Base-by-base conservation (phyloP, 2,888 invertebrate species). In the Lepidocyrtinus sp. region DNA sequence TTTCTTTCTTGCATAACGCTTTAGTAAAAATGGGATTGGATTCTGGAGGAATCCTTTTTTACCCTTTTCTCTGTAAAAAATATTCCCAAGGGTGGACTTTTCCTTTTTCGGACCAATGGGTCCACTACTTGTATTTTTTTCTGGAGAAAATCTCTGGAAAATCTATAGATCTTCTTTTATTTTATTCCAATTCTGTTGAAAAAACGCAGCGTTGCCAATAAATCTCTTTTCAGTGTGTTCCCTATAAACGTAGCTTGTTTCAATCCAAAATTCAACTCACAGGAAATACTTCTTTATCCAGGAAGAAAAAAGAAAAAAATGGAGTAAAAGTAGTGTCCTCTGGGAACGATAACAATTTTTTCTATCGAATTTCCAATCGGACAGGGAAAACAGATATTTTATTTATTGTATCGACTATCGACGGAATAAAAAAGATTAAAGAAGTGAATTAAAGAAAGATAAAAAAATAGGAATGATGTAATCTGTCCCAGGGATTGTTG, bases 1-100 rank as follows among this genome's bases (percentile, higher is more conserved):
- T 55, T 55, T 55, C n/a, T 55, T 55, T 55, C 55, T 55, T 55
- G 55, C 55, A 55, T 55, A 55, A 55, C 55, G 55, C 55, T 55
- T 55, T 55, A 64, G 45, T 69, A 62, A 36, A 78, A 78, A 73
- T 73, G 78, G 78, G 67, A 78, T 78, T 78, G 78, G 68, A 68
- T 21, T 45, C 15, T 26, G 25, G 24, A 64, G 26, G 24, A 24
- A 62, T 72, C 63, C 63, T 62, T 72, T 45, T 50, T 24, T 69
- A n/a, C 71, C 70, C 55, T 75, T 68, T 65, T 78, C 78, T 72
- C 50, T 65, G 55, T 55, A 55, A 55, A 55, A 67, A 71, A 82
- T n/a, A n/a, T 82, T 82, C 82, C 82, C 82, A 72, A 75, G 73
- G 82, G 82, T 82, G 82, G 79, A 79, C 82, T 82, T 82, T 82